Base-by-base conservation (phyloP, 2,113 vertebrate species). In the Sylvia atricapilla region DNA sequence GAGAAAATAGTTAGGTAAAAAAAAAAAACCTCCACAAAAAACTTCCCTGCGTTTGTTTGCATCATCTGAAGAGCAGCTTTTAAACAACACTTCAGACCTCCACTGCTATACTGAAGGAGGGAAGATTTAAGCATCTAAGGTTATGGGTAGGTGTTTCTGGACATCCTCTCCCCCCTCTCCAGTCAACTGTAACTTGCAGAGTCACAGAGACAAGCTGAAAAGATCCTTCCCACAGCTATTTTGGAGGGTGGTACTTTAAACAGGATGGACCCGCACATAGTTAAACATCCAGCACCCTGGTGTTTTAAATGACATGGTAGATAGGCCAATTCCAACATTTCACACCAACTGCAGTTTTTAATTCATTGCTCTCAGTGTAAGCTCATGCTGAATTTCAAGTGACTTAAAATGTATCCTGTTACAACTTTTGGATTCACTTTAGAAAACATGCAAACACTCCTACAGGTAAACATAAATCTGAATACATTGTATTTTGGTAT, bases 21-120 rank as follows among this genome's bases (percentile, higher is more conserved):
- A 52, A 55, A 52, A 28, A 2, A 6, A 1, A 0, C 1, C 2
- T 37, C 4, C 31, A 28, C 15, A 41, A 35, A 41, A 49, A 9
- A 12, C 20, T 9, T 50, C 9, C 56, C 59, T 13, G 27, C 41
- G 7, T 44, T 76, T 73, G 50, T 50, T 79, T 53, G 7, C 21
- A 63, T 33, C 18, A 47, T 19, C 46, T 76, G 25, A 77, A 62
- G n/a, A 66, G 20, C 2, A 56, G 25, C 39, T 93, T 80, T 74
- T 60, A 84, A 46, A 43, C 46, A 35, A 27, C 4, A 27, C 33
- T 74, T 64, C 41, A 74, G 70, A 66, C 15, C 20, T 49, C 52
- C 16, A n/a, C n/a, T 77, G 52, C 18, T 50, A 4, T 6, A 63
- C 25, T 2, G 3, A 63, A 69, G 41, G 15, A 47, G 10, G 16